Evolutionary conservation across 2,797 vertebrate genomes (phyloP), one percentile per base, ranked within the genome.

Genomic region (Acanthurus tractus): DNA sequence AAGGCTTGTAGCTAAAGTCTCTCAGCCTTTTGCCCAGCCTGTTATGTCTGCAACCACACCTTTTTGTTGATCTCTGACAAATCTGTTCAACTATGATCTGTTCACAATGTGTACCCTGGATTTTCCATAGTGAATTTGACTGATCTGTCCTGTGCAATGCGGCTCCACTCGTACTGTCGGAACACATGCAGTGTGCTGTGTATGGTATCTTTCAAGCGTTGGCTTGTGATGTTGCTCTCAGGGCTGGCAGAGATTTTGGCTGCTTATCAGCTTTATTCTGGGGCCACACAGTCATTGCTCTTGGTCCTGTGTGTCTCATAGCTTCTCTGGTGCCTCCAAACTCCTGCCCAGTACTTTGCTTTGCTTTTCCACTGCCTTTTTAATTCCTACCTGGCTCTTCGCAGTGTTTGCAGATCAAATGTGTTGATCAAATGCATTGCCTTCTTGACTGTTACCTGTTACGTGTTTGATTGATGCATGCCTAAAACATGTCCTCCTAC

Each of bases 171-270:
- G 0, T 20, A 25, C 45, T 71, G 57, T 83, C 64, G 22, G 36
- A 42, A 22, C 17, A 6, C 34, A 22, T 45, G 10, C 14, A 59
- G 42, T 38, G 25, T 56, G 20, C 18, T 63, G 59, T 68, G 56
- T 54, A 15, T 44, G 54, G 23, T 38, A 13, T 65, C 50, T 25
- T 76, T 65, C 36, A 63, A 58, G 46, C 11, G 1, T 56, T 63
- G 67, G n/a, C 58, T 53, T 72, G 36, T 78, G 74, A 64, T 76
- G 75, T 40, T 70, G 52, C 53, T 58, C 69, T 34, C 38, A 29
- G 61, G 56, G 22, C 69, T 78, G 69, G 68, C 64, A 65, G 34
- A 76, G 38, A 48, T 56, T 63, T 40, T 77, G 46, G 70, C 59
- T 44, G 45, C 63, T 62, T 13, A 38, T 34, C 71, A 75, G 61